Evolutionary conservation across 92 coral and sea anemone genomes (phyloP).

Genomic region (Parazoanthus atlanticus): DNA sequence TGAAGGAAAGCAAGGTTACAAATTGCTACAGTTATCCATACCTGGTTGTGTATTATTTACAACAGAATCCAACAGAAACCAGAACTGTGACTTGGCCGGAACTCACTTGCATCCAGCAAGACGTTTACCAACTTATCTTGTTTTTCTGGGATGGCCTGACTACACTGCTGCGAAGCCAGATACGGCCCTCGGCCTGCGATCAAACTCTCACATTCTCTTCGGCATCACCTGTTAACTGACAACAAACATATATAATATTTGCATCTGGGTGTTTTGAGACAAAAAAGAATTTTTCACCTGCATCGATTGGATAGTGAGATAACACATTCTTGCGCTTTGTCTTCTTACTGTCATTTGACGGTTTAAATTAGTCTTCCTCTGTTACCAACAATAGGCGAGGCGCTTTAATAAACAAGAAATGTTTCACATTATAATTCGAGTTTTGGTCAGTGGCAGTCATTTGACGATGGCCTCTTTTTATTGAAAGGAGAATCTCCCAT

Average conservation of each 20-base stretch:
- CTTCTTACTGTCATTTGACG: slow-evolving; percentile 20
- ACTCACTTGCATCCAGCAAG: slow-evolving; percentile 4
- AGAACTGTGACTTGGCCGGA: neutral
- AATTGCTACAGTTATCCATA: neutral
- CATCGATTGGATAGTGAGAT: slow-evolving; percentile 31
- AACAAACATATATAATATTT: slow-evolving; percentile 21
- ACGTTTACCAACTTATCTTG: neutral
- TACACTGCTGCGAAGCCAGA: neutral
- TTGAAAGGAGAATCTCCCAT: slow-evolving; percentile 4
- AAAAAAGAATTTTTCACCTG: slow-evolving; percentile 10
- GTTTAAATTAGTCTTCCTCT: slow-evolving; percentile 17
- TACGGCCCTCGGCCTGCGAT: neutral
- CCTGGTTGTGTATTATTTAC: neutral
- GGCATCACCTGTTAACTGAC: slow-evolving; percentile 24
- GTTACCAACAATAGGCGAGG: slow-evolving; percentile 7
- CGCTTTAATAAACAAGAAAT: slow-evolving; percentile 24
- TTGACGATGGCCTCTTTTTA: neutral
- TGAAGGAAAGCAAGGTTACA: neutral
- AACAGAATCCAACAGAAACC: slow-evolving; percentile 9
- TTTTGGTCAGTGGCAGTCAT: neutral
- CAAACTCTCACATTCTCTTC: slow-evolving; percentile 5
- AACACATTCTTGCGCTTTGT: slow-evolving; percentile 1
- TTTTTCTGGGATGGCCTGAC: neutral
- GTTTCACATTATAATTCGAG: slow-evolving; percentile 2
- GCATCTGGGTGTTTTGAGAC: slow-evolving; percentile 34